These are phyloP conservation scores for Ondatra zibethicus DNA, from an alignment of 2,113 vertebrate species.

Conservation along the genomic window DNA sequence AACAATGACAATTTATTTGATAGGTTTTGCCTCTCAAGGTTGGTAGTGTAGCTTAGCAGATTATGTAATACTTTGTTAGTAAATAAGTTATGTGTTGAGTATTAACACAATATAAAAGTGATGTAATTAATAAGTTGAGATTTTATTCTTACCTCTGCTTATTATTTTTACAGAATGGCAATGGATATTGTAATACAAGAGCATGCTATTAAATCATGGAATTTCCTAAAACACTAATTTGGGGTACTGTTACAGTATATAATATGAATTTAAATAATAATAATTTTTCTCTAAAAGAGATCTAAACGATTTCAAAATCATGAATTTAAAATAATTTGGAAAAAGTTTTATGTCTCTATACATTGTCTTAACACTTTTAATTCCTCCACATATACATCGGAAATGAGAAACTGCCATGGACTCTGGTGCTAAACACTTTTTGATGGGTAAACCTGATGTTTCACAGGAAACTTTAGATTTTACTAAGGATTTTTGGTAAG, in stretches of 20 bases:
- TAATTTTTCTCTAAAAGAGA: not conserved
- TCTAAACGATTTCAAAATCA: not conserved
- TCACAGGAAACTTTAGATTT: not conserved
- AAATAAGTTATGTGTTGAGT: not conserved
- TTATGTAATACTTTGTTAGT: not conserved
- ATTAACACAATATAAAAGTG: not conserved
- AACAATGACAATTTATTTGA: not conserved
- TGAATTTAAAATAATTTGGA: not conserved
- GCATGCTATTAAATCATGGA: not conserved
- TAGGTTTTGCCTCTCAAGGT: not conserved
- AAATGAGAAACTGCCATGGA: not conserved
- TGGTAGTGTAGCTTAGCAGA: not conserved
- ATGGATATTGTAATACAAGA: not conserved
- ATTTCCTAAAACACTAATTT: not conserved
- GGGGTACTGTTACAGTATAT: not conserved
- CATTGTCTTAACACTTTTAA: not conserved
- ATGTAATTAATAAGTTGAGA: not conserved
- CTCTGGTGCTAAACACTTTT: fast-evolving
- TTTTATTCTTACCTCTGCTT: not conserved
- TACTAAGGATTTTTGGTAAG: not conserved
- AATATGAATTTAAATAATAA: not conserved
- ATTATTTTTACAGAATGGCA: not conserved
- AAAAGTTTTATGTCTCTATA: not conserved
- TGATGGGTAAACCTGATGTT: not conserved
- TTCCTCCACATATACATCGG: not conserved